Evolutionary conservation across 2,888 invertebrate genomes (phyloP), one percentile per base, ranked within the genome.

Genomic region (Heliconius charithonia): DNA sequence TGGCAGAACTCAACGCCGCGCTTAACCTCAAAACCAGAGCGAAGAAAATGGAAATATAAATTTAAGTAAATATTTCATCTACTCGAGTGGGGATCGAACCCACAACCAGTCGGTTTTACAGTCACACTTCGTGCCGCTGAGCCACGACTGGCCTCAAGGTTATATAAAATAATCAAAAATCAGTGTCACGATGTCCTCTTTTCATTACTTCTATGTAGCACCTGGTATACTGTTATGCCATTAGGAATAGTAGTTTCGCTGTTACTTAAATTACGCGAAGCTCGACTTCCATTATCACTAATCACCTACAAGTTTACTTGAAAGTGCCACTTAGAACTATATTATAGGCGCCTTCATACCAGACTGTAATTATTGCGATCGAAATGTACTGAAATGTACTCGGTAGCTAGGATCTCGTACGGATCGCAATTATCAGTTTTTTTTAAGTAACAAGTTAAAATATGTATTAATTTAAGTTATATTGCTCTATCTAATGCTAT

Each of bases 261-360:
- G 83, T 85, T 85, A 87, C 87, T 87, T 84, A 85, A 88, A 88
- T 89, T 87, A 87, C 87, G 87, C 84, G 79, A 82, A 85, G 84
- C 84, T 84, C 84, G 81, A 82, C 83, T 83, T 88, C 89, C 84
- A 83, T 88, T 82, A 89, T 87, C 88, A 87, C 84, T 83, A 85
- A 87, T 86, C 51, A 51, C 51, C 19, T 88, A 88, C 89, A 89
- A 87, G 84, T 89, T 91, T 88, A 90, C 89, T 89, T 91, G 88
- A 87, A 91, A 92, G 90, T 89, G 90, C 84, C 90, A 90, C 91
- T 92, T 90, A 89, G 86, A 83, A 84, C 71, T 77, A 88, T 91
- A 89, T 87, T 87, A 85, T 83, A 87, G 87, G 87, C 83, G 85
- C 85, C 85, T 86, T 85, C 85, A 85, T 86, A 86, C 86, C 83